These are phyloP conservation scores for Darevskia mixta DNA, from an alignment of 2,797 vertebrate species.

Conservation along the genomic window DNA sequence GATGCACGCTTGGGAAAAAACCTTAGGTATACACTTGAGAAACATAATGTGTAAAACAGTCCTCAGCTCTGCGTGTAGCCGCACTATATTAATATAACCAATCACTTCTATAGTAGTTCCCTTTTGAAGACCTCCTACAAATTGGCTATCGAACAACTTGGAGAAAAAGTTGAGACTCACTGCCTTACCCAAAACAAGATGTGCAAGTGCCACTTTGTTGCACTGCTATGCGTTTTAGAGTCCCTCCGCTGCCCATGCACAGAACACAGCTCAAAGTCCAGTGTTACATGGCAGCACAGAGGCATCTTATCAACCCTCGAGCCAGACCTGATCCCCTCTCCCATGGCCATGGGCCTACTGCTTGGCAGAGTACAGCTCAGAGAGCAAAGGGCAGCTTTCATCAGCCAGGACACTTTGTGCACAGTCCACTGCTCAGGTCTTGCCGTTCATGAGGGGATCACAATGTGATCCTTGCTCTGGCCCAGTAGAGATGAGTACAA, in stretches of 20 bases:
- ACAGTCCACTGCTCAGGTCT: background rate
- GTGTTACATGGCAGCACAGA: constrained; percentile 51
- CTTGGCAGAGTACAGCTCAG: constrained; percentile 28
- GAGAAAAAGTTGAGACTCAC: background rate
- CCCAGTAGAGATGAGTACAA: constrained; percentile 8
- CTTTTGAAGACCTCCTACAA: background rate
- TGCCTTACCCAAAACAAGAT: background rate
- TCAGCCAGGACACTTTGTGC: constrained; percentile 44
- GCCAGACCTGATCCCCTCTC: constrained; percentile 39
- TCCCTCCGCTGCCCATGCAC: background rate
- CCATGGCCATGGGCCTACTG: constrained; percentile 41
- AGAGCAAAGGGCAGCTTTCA: constrained; percentile 70
- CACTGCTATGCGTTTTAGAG: background rate
- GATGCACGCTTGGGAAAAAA: background rate
- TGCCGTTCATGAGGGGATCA: constrained; percentile 14
- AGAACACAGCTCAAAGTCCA: constrained; percentile 32
- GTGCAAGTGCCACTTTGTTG: background rate
- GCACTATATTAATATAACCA: background rate
- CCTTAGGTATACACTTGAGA: background rate
- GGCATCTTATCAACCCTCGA: constrained; percentile 55
- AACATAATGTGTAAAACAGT: background rate
- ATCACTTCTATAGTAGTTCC: background rate
- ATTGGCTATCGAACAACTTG: background rate
- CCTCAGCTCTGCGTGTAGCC: background rate
- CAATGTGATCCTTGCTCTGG: background rate